A percentile compares a stretch with the other conserved stretches of the same genome.
Evolutionary conservation across 2,888 invertebrate genomes (phyloP).

Genomic region (Teleiodes luculella): DNA sequence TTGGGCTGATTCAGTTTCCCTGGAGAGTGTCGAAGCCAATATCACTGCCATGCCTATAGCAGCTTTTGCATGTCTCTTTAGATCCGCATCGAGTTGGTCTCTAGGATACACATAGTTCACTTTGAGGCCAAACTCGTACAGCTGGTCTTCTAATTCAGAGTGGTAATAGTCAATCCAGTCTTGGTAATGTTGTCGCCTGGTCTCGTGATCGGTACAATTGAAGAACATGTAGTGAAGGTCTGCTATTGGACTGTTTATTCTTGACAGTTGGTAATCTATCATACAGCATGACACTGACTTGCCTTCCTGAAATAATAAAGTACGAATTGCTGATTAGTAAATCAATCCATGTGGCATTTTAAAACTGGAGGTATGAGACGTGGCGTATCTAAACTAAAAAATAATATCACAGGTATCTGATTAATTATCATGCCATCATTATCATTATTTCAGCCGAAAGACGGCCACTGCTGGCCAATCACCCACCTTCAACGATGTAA

Average conservation of each 20-base stretch:
- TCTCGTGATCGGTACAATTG: conserved; percentile 27
- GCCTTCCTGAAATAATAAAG: neutral
- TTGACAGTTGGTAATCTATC: too few relatives aligned
- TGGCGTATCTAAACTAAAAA: too few relatives aligned
- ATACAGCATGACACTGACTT: conserved; percentile 21
- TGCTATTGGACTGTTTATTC: too few relatives aligned
- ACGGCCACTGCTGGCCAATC: too few relatives aligned
- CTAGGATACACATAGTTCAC: conserved; percentile 7
- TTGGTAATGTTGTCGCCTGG: conserved; percentile 9
- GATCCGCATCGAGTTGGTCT: conserved; percentile 13
- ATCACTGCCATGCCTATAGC: conserved; percentile 3
- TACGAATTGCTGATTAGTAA: too few relatives aligned
- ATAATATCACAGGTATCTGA: too few relatives aligned
- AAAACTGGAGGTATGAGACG: too few relatives aligned
- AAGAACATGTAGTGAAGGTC: too few relatives aligned
- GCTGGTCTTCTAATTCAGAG: neutral
- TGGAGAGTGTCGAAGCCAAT: neutral
- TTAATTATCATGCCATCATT: too few relatives aligned
- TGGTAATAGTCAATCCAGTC: conserved; percentile 17
- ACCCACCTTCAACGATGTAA: too few relatives aligned
- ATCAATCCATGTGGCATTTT: too few relatives aligned
- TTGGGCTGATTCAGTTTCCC: neutral
- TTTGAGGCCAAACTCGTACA: conserved; percentile 11
- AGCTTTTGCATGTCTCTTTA: conserved; percentile 18
- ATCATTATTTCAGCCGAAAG: too few relatives aligned